A percentile compares a stretch with the other conserved stretches of the same genome.
Conservation (phyloP, 2,888 invertebrate species). For the Macrosiphum euphorbiae region DNA sequence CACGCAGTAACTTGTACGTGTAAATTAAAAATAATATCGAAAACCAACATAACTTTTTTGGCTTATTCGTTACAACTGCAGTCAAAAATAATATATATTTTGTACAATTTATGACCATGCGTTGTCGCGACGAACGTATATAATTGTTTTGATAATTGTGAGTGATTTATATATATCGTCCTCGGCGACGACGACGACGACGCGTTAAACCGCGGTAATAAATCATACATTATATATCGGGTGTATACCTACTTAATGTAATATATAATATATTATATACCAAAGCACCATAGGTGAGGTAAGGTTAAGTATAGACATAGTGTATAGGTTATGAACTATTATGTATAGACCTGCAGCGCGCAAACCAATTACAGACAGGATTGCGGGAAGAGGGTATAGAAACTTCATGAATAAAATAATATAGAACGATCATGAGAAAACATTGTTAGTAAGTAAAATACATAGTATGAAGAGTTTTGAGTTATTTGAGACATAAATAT, state of each 20-base stretch:
- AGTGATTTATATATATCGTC: slow-evolving; percentile 1
- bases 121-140: background rate
- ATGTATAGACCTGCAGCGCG: background rate
- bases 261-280: background rate
- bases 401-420: background rate
- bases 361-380: background rate
- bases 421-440: background rate
- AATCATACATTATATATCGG: background rate
- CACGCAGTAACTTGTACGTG: background rate
- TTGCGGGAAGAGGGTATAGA: background rate
- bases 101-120: background rate
- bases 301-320: background rate
- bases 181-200: background rate
- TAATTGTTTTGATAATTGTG: background rate
- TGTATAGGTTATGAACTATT: background rate
- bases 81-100: background rate
- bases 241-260: background rate
- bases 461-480: background rate
- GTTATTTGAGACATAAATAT: background rate
- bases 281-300: background rate
- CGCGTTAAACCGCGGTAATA: background rate
- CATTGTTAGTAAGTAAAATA: background rate
- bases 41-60: background rate
- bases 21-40: background rate
- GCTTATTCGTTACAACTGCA: background rate